A percentile compares a stretch with the other conserved stretches of the same genome.
phyloP scores from a whole-genome alignment of 2,797 vertebrate genomes.

The Melanotaenia maccullochi region DNA sequence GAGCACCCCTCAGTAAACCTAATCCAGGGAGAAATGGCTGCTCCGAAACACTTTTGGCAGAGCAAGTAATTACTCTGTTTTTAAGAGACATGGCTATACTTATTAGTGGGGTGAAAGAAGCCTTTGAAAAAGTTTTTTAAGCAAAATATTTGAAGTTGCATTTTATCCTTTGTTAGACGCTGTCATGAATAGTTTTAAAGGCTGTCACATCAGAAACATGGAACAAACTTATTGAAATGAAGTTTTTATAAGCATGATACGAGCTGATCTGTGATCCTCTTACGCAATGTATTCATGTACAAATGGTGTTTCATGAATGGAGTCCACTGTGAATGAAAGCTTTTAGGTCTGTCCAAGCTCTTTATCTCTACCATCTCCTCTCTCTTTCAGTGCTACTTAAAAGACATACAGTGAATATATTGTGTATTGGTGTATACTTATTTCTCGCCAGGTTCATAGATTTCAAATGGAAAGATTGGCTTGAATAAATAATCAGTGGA shows the following conservation, averaged over 20 bases:
- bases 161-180: neutral
- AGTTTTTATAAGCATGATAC: slow-evolving; percentile 40
- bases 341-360: slow-evolving; percentile 63
- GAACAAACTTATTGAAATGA: slow-evolving; percentile 15
- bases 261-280: slow-evolving; percentile 36
- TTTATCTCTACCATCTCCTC: slow-evolving; percentile 78
- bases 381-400: slow-evolving; percentile 48
- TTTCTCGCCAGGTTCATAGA: slow-evolving; percentile 47
- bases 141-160: neutral
- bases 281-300: slow-evolving; percentile 27
- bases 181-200: neutral
- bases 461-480: slow-evolving; percentile 71
- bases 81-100: neutral
- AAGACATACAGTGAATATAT: slow-evolving; percentile 61
- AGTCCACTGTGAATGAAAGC: slow-evolving; percentile 74
- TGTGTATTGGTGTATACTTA: slow-evolving; percentile 41
- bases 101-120: neutral
- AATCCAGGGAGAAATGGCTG: neutral
- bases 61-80: neutral
- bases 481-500: slow-evolving; percentile 70
- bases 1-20: neutral
- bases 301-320: slow-evolving; percentile 19
- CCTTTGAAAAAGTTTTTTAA: neutral
- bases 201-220: slow-evolving; percentile 14
- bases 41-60: neutral